Conservation (phyloP, 2,797 vertebrate species). For the Gymnoscopelus microlampas region DNA sequence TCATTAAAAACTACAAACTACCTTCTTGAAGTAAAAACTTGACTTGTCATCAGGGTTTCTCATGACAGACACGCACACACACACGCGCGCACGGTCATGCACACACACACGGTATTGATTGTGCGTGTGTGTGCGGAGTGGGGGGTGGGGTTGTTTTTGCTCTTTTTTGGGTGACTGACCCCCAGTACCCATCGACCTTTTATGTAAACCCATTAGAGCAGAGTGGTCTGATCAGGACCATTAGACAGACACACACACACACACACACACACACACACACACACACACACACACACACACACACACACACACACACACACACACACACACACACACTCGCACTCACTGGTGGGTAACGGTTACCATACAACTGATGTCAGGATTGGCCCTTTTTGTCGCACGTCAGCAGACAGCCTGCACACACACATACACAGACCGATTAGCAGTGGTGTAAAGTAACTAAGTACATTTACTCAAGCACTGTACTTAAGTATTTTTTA, state of each 20-base stretch:
- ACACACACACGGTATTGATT: slow-evolving; percentile 36
- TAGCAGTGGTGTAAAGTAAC: too few species aligned
- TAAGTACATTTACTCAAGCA: too few species aligned
- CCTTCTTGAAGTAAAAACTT: too few species aligned
- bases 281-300: slow-evolving; percentile 11
- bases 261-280: slow-evolving; percentile 2
- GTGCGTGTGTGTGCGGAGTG: slow-evolving; percentile 18
- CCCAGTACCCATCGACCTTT: slow-evolving; percentile 62
- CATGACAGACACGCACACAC: slow-evolving; percentile 3
- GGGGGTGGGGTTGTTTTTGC: slow-evolving; percentile 42
- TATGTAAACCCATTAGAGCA: slow-evolving; percentile 76
- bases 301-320: slow-evolving; percentile 9
- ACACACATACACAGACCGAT: background rate
- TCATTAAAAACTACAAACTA: too few species aligned
- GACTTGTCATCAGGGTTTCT: too few species aligned
- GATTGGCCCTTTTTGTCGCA: slow-evolving; percentile 6
- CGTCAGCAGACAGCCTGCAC: slow-evolving; percentile 6
- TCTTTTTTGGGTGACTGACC: slow-evolving; percentile 68
- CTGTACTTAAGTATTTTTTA: too few species aligned
- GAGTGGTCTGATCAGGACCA: slow-evolving; percentile 51
- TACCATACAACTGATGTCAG: slow-evolving; percentile 5
- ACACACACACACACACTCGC: slow-evolving; percentile 7
- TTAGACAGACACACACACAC: slow-evolving; percentile 22
- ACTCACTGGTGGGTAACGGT: slow-evolving; percentile 5
- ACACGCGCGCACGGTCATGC: background rate